These are phyloP conservation scores for Leiothrix lutea DNA, from an alignment of 2,113 vertebrate species.

Conservation along the genomic window DNA sequence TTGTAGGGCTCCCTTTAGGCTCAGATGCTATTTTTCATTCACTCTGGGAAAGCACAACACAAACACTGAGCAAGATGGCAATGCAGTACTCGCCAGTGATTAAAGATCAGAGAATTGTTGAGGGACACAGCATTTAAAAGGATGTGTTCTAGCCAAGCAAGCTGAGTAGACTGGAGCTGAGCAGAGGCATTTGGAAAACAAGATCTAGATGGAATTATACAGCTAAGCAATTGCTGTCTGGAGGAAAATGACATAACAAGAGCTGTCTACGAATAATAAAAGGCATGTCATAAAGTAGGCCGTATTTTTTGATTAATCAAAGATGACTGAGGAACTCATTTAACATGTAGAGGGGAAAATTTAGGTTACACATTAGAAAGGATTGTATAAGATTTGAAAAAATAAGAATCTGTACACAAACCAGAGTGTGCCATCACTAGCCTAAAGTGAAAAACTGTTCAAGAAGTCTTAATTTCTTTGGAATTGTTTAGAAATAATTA, in stretches of 20 bases:
- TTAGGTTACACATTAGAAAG: background rate
- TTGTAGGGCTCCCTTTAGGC: background rate
- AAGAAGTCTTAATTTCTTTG: background rate
- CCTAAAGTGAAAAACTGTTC: background rate
- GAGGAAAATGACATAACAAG: conserved; percentile 14
- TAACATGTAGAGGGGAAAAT: conserved; percentile 4
- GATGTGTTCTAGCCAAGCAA: background rate
- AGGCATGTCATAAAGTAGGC: conserved; percentile 33
- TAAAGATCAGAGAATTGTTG: background rate
- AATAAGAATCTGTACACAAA: background rate
- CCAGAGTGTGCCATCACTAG: background rate
- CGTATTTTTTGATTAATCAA: conserved; percentile 44
- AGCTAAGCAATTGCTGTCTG: background rate
- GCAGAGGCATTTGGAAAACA: background rate
- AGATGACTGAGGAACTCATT: background rate
- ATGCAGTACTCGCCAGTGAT: background rate
- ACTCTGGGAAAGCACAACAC: background rate
- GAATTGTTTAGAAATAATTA: background rate
- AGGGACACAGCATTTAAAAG: background rate
- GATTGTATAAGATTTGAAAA: background rate
- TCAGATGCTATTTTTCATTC: background rate
- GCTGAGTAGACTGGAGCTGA: background rate
- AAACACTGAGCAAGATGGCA: background rate
- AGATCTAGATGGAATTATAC: background rate
- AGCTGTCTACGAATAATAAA: conserved; percentile 53